phyloP scores from a whole-genome alignment of 2,888 invertebrate species.

The Crossocerus cetratus region DNA sequence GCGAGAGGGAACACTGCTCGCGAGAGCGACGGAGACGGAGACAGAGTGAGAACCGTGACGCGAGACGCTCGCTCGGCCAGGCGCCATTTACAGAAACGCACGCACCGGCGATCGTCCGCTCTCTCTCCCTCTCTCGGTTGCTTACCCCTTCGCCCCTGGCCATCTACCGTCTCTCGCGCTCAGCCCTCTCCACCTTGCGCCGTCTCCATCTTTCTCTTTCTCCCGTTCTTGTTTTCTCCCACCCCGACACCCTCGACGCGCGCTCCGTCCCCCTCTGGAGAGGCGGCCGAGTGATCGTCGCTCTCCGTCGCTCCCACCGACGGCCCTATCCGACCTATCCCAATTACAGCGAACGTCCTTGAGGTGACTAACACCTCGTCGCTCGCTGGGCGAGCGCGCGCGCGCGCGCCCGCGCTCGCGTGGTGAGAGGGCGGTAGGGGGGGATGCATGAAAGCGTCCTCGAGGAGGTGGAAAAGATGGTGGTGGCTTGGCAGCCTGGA shows the following conservation, averaged over 20 bases:
- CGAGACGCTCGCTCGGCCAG: slow-evolving; percentile 60
- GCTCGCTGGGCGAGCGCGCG: slow-evolving; percentile 32
- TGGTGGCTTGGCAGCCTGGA: slow-evolving; percentile 31
- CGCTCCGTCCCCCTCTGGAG: neutral
- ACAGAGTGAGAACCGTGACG: slow-evolving; percentile 57
- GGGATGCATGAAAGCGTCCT: slow-evolving; percentile 49
- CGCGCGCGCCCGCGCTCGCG: slow-evolving; percentile 36
- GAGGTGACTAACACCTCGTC: slow-evolving; percentile 70
- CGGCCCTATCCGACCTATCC: slow-evolving; percentile 72
- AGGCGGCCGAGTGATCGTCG: neutral
- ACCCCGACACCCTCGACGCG: neutral
- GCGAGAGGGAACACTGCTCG: slow-evolving; percentile 13
- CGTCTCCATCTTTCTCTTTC: slow-evolving; percentile 2
- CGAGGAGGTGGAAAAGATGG: slow-evolving; percentile 34
- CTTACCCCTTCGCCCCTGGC: slow-evolving; percentile 16
- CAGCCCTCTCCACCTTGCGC: slow-evolving; percentile 15
- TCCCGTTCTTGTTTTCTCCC: slow-evolving; percentile 2
- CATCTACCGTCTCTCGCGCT: slow-evolving; percentile 8
- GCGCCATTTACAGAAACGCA: slow-evolving; percentile 70
- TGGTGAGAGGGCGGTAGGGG: too few relatives aligned
- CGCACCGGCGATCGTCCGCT: slow-evolving; percentile 53
- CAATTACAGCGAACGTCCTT: slow-evolving; percentile 74
- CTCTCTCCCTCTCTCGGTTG: slow-evolving; percentile 14
- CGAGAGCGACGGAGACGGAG: neutral
- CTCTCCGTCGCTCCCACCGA: slow-evolving; percentile 21